Conservation (phyloP, 2,888 invertebrate species). For the Seira musarum region DNA sequence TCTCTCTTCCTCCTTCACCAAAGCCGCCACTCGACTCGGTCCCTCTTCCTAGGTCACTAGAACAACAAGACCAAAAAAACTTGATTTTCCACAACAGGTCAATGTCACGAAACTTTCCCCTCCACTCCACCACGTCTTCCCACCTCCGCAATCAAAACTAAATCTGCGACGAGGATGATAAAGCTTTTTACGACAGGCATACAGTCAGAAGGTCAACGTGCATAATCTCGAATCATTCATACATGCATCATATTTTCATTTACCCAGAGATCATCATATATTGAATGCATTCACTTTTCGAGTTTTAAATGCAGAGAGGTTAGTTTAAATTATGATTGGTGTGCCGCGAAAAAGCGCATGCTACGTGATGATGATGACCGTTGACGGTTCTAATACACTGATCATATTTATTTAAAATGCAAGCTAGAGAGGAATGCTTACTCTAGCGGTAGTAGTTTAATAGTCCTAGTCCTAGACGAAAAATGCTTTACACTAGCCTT, state of each 20-base stretch:
- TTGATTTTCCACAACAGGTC: slow-evolving; percentile 68
- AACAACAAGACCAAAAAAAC: slow-evolving; percentile 69
- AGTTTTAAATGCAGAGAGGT: slow-evolving; percentile 9
- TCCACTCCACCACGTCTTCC: slow-evolving; percentile 34
- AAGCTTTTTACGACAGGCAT: slow-evolving; percentile 3
- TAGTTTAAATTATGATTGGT: slow-evolving; percentile 11
- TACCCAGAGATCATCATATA: neutral
- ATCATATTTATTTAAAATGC: neutral
- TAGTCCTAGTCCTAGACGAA: neutral
- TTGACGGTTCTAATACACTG: neutral
- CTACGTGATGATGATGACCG: slow-evolving; percentile 12
- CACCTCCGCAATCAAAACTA: slow-evolving; percentile 23
- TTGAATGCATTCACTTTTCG: neutral
- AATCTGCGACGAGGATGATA: slow-evolving; percentile 10
- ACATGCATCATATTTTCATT: slow-evolving; percentile 2
- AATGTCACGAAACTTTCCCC: slow-evolving; percentile 69
- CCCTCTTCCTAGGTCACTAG: slow-evolving; percentile 68
- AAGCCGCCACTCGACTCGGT: slow-evolving; percentile 7
- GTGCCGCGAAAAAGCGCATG: neutral
- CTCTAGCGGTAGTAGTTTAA: too few relatives aligned
- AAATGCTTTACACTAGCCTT: neutral
- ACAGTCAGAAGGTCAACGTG: neutral
- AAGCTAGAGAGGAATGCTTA: neutral
- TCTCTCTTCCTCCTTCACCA: slow-evolving; percentile 11
- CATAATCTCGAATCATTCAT: neutral